Conservation (phyloP, 2,113 vertebrate genomes). For the Eulemur rufifrons region DNA sequence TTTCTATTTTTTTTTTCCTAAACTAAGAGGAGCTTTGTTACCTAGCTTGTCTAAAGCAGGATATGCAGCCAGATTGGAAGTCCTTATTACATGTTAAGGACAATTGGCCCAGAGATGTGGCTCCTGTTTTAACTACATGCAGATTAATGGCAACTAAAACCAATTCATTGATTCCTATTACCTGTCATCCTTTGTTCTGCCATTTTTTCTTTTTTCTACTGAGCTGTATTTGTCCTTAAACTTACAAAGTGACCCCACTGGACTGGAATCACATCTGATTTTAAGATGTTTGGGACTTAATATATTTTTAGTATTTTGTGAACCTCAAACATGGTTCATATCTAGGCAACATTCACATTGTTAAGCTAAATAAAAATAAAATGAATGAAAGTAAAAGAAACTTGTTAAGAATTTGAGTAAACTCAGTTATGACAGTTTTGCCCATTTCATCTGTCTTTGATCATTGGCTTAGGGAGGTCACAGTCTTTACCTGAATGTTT, state of each 20-base stretch:
- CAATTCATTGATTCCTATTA: neutral
- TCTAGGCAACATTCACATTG: neutral
- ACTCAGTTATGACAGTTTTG: neutral
- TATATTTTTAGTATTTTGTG: neutral
- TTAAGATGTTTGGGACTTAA: neutral
- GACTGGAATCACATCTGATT: neutral
- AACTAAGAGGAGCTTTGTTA: neutral
- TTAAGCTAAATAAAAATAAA: neutral
- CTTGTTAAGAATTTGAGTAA: neutral
- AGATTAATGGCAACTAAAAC: neutral
- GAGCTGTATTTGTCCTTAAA: slow-evolving; percentile 1
- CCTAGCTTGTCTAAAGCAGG: neutral
- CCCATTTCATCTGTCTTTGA: neutral
- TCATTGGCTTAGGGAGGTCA: neutral
- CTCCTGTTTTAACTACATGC: neutral
- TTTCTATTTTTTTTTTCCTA: neutral
- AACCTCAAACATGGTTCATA: neutral
- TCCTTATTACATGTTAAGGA: neutral
- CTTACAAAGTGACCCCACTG: neutral
- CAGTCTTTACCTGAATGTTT: slow-evolving; percentile 19
- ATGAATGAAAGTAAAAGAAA: neutral
- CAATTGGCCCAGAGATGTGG: neutral
- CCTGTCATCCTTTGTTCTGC: neutral
- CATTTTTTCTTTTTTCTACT: neutral
- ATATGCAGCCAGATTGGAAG: neutral